Base-by-base conservation (phyloP, 2,888 invertebrate species). In the Pyrgus malvae region DNA sequence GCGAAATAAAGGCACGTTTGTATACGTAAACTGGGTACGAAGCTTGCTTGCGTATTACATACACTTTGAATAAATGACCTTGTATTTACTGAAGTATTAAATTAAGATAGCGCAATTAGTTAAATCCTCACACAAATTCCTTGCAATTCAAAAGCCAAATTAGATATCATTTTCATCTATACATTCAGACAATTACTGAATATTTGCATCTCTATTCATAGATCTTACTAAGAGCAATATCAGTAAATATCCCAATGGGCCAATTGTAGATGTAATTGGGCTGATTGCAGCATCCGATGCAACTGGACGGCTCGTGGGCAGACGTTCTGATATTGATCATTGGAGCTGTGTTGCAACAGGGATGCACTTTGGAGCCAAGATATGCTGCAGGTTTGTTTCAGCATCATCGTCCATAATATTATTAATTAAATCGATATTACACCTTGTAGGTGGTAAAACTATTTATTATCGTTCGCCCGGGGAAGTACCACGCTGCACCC, bases 271-370 rank as follows among this genome's bases (percentile, higher is more conserved):
- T 29, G n/a, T 29, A 29, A 8, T n/a, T 6, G 3, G 4, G 23
- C 6, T 42, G 25, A 45, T 72, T 74, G n/a, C 67, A 88, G 88
- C 83, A 88, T 57, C 78, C 82, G 2, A 59, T 79, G 0, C 88
- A 87, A 61, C 68, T 90, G 37, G 77, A 86, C n/a, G 89, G 89
- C 0, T 80, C 88, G 0, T 86, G 90, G 78, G 79, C 84, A 0
- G 93, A 93, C 56, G 88, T 92, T 0, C 70, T 90, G 1, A 83
- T 93, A 31, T 64, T 93, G 16, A 89, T 91, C 4, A 88, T 92
- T 1, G 91, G 92, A 2, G 93, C 92, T 0, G 82, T 92, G 0
- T 82, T 92, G 23, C 93, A 93, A 64, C 93, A 93, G 72, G 93
- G 93, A 0, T 84, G 92, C 16, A 81, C 89, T 0, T 64, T 90